phyloP scores from a whole-genome alignment of 2,888 invertebrate species.

The Orthosia cruda region DNA sequence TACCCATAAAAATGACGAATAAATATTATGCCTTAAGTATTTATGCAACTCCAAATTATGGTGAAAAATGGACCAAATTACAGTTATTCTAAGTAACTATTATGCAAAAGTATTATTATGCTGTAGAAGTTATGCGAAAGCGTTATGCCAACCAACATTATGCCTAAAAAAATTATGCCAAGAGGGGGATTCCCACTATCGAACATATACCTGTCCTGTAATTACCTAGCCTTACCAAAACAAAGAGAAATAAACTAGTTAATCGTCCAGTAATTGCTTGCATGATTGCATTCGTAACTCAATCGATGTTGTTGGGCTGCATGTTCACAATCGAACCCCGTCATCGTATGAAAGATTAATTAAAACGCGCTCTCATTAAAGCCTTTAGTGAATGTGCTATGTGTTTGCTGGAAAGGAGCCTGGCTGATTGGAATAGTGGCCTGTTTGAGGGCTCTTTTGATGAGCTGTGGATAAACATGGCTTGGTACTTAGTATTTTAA shows the following conservation, averaged over 20 bases:
- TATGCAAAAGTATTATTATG: no score
- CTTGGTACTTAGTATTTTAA: no score
- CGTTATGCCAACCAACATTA: no score
- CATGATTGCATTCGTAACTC: conserved; percentile 51
- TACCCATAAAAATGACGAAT: no score
- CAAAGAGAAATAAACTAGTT: conserved; percentile 11
- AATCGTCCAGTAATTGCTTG: conserved; percentile 23
- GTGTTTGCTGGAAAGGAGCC: conserved; percentile 8
- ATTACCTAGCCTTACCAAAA: not conserved
- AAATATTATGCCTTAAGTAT: no score
- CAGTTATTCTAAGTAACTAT: no score
- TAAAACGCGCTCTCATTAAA: conserved; percentile 59
- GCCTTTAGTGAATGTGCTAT: conserved; percentile 8
- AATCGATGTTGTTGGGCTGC: conserved; percentile 15
- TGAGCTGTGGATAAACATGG: not conserved
- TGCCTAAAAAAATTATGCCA: no score
- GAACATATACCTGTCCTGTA: not conserved
- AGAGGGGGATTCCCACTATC: no score
- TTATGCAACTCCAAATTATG: no score
- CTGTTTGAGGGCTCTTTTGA: not conserved
- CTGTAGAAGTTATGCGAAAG: no score
- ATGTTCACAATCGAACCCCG: conserved; percentile 27
- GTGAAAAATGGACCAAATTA: no score
- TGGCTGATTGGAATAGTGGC: not conserved
- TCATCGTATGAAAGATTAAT: conserved; percentile 54